A percentile compares a stretch with the other conserved stretches of the same genome.
These are phyloP conservation scores for Osmoderma eremita DNA, from an alignment of 2,888 invertebrate species.

Conservation along the genomic window DNA sequence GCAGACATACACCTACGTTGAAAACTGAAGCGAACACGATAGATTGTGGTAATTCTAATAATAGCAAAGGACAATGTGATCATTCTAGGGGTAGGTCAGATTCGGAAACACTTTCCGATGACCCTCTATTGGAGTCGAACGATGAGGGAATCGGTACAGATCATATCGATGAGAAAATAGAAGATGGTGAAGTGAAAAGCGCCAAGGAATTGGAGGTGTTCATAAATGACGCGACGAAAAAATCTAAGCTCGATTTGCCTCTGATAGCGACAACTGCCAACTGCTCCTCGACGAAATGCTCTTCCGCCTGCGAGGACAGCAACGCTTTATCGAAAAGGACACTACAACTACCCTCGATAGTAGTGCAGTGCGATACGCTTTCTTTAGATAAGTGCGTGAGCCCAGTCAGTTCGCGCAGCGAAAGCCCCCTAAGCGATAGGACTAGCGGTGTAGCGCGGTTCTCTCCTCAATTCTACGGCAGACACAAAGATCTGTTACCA, in stretches of 20 bases:
- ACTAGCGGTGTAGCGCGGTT: constrained; percentile 73
- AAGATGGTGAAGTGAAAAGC: constrained; percentile 74
- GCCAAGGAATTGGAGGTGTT: constrained; percentile 71
- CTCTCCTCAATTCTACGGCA: constrained; percentile 78
- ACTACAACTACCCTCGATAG: constrained; percentile 71
- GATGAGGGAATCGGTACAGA: constrained; percentile 84
- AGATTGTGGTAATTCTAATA: constrained; percentile 53
- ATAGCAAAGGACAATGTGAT: constrained; percentile 63
- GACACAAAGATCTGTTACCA: constrained; percentile 71
- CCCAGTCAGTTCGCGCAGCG: constrained; percentile 81
- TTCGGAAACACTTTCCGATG: constrained; percentile 79
- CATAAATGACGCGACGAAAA: constrained; percentile 61
- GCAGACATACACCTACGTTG: constrained; percentile 71
- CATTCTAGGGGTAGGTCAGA: constrained; percentile 74
- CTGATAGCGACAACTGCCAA: constrained; percentile 64
- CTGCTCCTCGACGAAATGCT: constrained; percentile 62
- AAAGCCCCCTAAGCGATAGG: constrained; percentile 80
- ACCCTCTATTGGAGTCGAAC: constrained; percentile 76
- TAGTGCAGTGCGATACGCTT: constrained; percentile 66
- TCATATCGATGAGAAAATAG: constrained; percentile 74
- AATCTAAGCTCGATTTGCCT: constrained; percentile 65
- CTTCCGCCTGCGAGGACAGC: constrained; percentile 69
- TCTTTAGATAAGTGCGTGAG: constrained; percentile 70
- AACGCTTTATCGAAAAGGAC: constrained; percentile 64
- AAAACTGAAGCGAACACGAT: constrained; percentile 66